phyloP scores from a whole-genome alignment of 2,113 vertebrate genomes.

The Cynoglossus semilaevis region DNA sequence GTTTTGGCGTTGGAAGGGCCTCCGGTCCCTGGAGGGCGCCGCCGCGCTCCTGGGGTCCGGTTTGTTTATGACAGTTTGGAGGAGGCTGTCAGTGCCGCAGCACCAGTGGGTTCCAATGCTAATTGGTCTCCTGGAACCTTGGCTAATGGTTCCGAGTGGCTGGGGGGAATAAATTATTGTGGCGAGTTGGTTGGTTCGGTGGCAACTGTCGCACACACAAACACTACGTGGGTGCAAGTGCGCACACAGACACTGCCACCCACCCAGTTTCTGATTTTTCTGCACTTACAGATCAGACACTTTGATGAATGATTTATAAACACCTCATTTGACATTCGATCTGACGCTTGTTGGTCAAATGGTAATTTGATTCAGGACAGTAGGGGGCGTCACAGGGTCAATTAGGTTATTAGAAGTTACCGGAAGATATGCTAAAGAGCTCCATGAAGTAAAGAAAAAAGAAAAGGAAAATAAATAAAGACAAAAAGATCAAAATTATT shows the following conservation, averaged over 20 bases:
- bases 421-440: conserved; percentile 58
- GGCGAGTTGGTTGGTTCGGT: conserved; percentile 44
- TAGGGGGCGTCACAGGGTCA: conserved; percentile 52
- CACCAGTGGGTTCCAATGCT: conserved; percentile 78
- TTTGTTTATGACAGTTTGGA: conserved; percentile 88
- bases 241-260: conserved; percentile 55
- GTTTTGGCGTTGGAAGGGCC: conserved; percentile 74
- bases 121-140: conserved; percentile 86
- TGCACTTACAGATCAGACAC: conserved; percentile 69
- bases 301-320: conserved; percentile 76
- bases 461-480: neutral
- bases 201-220: conserved; percentile 68
- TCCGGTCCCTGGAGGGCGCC: conserved; percentile 66
- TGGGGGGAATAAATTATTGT: conserved; percentile 76
- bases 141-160: conserved; percentile 82
- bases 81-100: conserved; percentile 77
- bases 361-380: conserved; percentile 73
- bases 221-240: conserved; percentile 15
- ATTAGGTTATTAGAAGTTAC: conserved; percentile 68
- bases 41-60: conserved; percentile 81
- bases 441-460: neutral
- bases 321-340: conserved; percentile 66
- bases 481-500: too few relatives aligned
- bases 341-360: conserved; percentile 73
- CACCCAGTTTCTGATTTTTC: conserved; percentile 63